phyloP scores from a whole-genome alignment of 2,113 vertebrate species.

The Agapornis roseicollis region DNA sequence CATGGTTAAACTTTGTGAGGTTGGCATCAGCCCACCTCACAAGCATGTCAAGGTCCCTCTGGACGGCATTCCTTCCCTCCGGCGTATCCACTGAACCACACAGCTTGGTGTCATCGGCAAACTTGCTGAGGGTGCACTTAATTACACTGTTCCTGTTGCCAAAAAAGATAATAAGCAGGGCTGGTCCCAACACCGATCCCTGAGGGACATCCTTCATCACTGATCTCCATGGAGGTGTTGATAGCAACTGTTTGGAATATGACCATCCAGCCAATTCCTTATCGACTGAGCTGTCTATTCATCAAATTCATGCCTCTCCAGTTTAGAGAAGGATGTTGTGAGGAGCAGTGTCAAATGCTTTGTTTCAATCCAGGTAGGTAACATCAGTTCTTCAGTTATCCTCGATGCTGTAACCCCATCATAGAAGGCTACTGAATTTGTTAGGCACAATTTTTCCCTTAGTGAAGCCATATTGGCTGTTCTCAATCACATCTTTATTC shows the following conservation, averaged over 20 bases:
- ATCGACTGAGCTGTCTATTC: not conserved
- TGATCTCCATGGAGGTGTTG: not conserved
- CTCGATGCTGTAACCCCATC: not conserved
- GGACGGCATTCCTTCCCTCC: too few relatives aligned
- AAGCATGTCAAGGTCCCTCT: too few relatives aligned
- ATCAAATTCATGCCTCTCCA: not conserved
- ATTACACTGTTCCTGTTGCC: not conserved
- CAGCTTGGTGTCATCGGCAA: not conserved
- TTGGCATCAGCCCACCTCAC: not conserved
- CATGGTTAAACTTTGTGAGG: not conserved
- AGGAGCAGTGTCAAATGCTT: not conserved
- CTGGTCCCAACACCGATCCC: not conserved
- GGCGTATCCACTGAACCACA: not conserved
- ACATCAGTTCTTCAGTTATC: not conserved
- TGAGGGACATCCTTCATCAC: not conserved
- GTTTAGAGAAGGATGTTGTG: not conserved
- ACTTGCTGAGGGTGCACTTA: fast-evolving
- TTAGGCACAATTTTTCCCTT: not conserved
- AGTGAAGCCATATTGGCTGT: not conserved
- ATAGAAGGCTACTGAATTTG: not conserved
- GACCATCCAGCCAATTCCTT: not conserved
- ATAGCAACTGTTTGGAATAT: fast-evolving
- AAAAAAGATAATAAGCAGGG: not conserved
- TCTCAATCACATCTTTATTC: not conserved
- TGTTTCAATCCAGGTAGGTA: not conserved